Evolutionary conservation across 2,888 invertebrate species (phyloP), one percentile per base, ranked within the genome.

Genomic region (Platycheirus rosarum): DNA sequence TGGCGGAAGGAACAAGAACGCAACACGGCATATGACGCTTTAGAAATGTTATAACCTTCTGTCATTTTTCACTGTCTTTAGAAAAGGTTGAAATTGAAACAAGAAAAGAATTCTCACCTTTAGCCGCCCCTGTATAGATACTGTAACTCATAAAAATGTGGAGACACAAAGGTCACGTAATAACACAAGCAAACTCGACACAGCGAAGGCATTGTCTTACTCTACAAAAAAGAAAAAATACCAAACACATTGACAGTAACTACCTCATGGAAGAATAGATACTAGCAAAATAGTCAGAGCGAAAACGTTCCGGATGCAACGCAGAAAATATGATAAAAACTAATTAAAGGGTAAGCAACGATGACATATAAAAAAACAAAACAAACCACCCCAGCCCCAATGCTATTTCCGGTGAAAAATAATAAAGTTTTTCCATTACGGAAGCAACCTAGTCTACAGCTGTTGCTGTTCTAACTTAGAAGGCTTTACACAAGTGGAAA

Each of bases 321-420:
- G 32, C 14, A 44, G 20, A 16, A 53, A 75, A 53, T 13, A 60
- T 29, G 29, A 80, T 53, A 66, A 70, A 80, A 80, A 70, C 70
- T 75, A 80, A 80, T 80, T 80, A 70, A 75, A 60, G 42, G 46
- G 69, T 65, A 63, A 65, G 29, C 46, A 63, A 53, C 18, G 46
- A 35, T 70, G 76, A 42, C 68, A 68, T 13, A 32, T 1, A 5
- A 8, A 6, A 68, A n/a, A 32, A 1, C 29, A 8, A 40, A 13
- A 40, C n/a, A 13, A 40, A n/a, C 37, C 2, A 40, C 5, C 37
- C 13, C 37, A 13, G 1, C 37, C 3, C 37, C n/a, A 40, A n/a
- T n/a, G n/a, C 9, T 7, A 57, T 8, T 44, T 44, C 11, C 14
- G 29, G 4, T 42, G 2, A 29, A 13, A 60, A 60, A 57, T 9